Evolutionary conservation across 2,888 invertebrate species (phyloP).

Genomic region (Dioctria linearis): DNA sequence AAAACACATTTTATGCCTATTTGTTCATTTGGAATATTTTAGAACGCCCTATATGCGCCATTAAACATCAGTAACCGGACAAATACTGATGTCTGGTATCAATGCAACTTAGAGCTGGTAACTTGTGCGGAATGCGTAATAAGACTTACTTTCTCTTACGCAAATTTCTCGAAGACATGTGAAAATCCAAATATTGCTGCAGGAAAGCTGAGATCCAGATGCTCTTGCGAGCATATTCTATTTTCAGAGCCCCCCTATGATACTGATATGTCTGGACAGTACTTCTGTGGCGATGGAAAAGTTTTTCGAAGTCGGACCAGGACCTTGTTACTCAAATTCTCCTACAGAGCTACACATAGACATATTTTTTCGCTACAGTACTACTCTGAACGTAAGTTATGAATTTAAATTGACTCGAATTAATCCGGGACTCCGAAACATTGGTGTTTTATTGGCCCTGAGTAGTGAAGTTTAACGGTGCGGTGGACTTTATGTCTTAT

Average conservation of each 20-base stretch:
- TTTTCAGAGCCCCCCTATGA: constrained; percentile 79
- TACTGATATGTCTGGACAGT: constrained; percentile 74
- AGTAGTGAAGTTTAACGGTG: neutral
- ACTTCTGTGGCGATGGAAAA: constrained; percentile 75
- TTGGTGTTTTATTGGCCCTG: too few relatives aligned
- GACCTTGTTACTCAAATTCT: constrained; percentile 74
- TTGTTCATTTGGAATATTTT: constrained; percentile 51
- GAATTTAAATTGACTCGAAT: neutral
- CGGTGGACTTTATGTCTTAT: neutral
- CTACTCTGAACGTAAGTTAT: constrained; percentile 75
- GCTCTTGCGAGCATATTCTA: constrained; percentile 77
- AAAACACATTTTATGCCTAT: neutral
- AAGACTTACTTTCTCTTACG: constrained; percentile 68
- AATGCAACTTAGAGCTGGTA: constrained; percentile 78
- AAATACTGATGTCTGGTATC: constrained; percentile 70
- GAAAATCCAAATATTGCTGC: constrained; percentile 62
- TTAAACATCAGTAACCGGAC: constrained; percentile 63
- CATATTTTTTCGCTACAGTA: constrained; percentile 78
- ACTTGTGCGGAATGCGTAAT: constrained; percentile 81
- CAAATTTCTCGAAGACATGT: constrained; percentile 69
- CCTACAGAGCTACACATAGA: constrained; percentile 74
- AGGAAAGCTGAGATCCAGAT: constrained; percentile 61
- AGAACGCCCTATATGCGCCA: constrained; percentile 64
- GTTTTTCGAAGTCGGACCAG: constrained; percentile 76
- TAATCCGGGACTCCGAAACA: too few relatives aligned